Evolutionary conservation across 2,113 vertebrate genomes (phyloP).

Genomic region (Boleophthalmus pectinirostris): DNA sequence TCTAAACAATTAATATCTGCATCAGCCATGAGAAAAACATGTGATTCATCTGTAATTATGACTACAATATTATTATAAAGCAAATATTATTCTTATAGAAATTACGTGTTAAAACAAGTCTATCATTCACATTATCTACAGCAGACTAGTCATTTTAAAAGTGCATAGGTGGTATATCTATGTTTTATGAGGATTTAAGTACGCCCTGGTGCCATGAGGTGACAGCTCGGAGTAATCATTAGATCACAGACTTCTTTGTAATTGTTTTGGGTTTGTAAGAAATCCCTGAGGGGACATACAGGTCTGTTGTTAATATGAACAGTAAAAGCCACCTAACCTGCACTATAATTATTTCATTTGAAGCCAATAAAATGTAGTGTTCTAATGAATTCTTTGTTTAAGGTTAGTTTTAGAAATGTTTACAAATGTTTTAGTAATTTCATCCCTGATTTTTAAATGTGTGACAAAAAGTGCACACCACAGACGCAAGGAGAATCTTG

Average conservation of each 20-base stretch:
- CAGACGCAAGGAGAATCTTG: too few relatives aligned
- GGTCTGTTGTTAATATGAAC: background rate
- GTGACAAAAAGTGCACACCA: too few relatives aligned
- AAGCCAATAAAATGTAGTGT: background rate
- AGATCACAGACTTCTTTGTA: background rate
- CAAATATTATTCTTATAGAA: background rate
- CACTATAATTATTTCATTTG: background rate
- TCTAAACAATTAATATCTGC: too few relatives aligned
- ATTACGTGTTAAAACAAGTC: background rate
- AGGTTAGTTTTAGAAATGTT: background rate
- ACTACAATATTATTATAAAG: background rate
- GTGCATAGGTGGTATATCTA: background rate
- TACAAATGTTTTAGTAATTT: too few relatives aligned
- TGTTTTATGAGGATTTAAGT: background rate
- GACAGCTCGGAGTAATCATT: background rate
- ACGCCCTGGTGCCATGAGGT: background rate
- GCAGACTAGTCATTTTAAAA: background rate
- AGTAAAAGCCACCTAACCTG: background rate
- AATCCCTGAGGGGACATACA: background rate
- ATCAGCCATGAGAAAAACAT: too few relatives aligned
- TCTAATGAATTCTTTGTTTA: background rate
- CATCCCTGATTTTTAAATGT: too few relatives aligned
- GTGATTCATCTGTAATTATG: too few relatives aligned
- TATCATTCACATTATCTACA: background rate
- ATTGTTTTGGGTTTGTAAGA: background rate